Evolutionary conservation across 2,888 invertebrate species (phyloP).

Genomic region (Tiliacea aurago): DNA sequence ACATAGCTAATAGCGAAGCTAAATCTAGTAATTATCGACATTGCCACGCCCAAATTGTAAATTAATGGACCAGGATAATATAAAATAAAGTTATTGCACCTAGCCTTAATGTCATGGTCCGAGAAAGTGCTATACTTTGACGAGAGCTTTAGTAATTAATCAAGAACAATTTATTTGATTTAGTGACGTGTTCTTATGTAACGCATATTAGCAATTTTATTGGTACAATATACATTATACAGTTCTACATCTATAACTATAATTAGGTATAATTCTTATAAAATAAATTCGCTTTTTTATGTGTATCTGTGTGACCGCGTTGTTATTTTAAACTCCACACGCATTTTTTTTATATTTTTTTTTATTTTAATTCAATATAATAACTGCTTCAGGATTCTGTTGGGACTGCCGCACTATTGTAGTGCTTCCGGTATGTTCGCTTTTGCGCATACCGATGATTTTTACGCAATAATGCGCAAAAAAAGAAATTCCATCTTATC

Average conservation of each 20-base stretch:
- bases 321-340: background rate
- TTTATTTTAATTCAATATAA: too few species aligned
- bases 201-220: constrained; percentile 40
- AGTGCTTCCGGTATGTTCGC: too few species aligned
- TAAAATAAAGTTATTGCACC: constrained; percentile 62
- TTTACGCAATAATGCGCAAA: too few species aligned
- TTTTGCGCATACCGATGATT: too few species aligned
- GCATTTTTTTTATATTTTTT: too few species aligned
- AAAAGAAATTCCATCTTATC: too few species aligned
- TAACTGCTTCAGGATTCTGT: too few species aligned
- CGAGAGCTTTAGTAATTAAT: constrained; percentile 64
- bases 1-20: constrained; percentile 22
- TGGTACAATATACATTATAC: background rate
- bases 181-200: constrained; percentile 44
- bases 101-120: constrained; percentile 76
- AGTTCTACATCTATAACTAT: background rate
- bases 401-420: too few species aligned
- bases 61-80: constrained; percentile 69
- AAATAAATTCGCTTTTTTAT: background rate
- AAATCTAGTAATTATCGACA: constrained; percentile 65
- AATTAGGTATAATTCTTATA: background rate
- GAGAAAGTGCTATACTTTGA: constrained; percentile 64
- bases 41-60: constrained; percentile 66
- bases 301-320: background rate
- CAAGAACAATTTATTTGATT: constrained; percentile 55